phyloP scores from a whole-genome alignment of 2,797 vertebrate species.

The Acrossocheilus wenchowensis region DNA sequence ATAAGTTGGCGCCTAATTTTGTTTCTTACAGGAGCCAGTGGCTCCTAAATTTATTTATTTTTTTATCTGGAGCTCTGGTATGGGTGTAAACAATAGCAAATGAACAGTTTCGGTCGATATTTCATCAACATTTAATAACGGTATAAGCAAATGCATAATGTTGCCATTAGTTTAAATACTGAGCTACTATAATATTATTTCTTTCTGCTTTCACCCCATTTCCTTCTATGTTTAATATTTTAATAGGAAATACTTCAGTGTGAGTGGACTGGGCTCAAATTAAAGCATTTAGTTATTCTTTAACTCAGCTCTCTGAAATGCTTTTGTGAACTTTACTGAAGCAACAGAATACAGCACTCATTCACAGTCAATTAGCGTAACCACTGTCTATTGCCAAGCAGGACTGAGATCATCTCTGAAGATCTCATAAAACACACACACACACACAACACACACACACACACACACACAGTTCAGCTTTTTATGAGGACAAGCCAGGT shows the following conservation, averaged over 20 bases:
- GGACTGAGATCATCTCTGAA: slow-evolving; percentile 8
- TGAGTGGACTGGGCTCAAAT: not conserved
- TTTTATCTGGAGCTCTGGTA: not conserved
- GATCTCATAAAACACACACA: slow-evolving; percentile 5
- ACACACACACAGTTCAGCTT: not conserved
- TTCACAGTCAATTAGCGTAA: slow-evolving; percentile 18
- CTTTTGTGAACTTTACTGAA: not conserved
- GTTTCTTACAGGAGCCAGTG: too few species aligned
- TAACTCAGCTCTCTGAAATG: not conserved
- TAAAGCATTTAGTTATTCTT: slow-evolving; percentile 15
- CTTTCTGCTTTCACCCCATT: not conserved
- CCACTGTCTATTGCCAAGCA: not conserved
- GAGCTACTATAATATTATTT: not conserved
- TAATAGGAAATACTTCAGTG: not conserved
- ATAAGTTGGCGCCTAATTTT: too few species aligned
- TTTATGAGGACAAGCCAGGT: slow-evolving; percentile 47
- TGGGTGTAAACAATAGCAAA: not conserved
- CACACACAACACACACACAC: not conserved
- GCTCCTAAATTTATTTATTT: too few species aligned
- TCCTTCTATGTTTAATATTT: not conserved
- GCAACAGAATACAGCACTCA: not conserved
- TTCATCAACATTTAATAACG: not conserved
- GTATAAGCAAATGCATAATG: not conserved
- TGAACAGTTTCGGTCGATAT: not conserved
- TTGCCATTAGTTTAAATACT: not conserved